These are phyloP conservation scores for Agrotis exclamationis DNA, from an alignment of 2,888 invertebrate species.

Conservation along the genomic window DNA sequence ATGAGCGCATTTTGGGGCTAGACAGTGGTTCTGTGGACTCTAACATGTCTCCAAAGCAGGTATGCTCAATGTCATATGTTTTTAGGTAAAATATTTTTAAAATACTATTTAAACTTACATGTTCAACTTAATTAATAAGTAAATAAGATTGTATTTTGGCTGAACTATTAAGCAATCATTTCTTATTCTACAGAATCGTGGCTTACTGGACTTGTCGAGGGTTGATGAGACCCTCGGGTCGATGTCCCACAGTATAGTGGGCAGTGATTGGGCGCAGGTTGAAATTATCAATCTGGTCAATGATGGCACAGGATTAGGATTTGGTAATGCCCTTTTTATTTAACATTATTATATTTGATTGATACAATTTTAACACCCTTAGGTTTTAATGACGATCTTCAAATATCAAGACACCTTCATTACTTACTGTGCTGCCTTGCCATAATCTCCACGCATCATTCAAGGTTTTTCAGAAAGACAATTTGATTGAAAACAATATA, in stretches of 20 bases:
- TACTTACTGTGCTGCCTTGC: not conserved
- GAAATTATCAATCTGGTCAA: conserved; percentile 99
- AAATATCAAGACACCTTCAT: not conserved
- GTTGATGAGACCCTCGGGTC: conserved; percentile 88
- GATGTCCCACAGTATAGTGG: conserved; percentile 89
- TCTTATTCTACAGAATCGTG: conserved; percentile 82
- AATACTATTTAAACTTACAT: too few relatives aligned
- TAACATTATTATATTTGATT: too few relatives aligned
- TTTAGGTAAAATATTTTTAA: too few relatives aligned
- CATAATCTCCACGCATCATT: not conserved
- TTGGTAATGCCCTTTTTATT: conserved; percentile 91
- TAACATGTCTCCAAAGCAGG: conserved; percentile 96
- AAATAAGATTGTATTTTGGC: too few relatives aligned
- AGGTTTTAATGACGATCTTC: not conserved
- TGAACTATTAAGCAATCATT: not conserved
- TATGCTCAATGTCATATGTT: conserved; percentile 64
- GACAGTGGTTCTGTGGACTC: conserved; percentile 95
- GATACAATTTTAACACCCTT: too few relatives aligned
- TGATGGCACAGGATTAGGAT: conserved; percentile 99
- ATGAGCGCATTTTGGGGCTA: conserved; percentile 96
- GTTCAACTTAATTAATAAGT: too few relatives aligned
- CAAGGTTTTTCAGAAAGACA: conserved; percentile 1
- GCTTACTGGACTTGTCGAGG: conserved; percentile 92
- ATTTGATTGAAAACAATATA: conserved; percentile 1
- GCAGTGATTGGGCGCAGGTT: conserved; percentile 98